Evolutionary conservation across 2,113 vertebrate species (phyloP).

Genomic region (Acanthisitta chloris): DNA sequence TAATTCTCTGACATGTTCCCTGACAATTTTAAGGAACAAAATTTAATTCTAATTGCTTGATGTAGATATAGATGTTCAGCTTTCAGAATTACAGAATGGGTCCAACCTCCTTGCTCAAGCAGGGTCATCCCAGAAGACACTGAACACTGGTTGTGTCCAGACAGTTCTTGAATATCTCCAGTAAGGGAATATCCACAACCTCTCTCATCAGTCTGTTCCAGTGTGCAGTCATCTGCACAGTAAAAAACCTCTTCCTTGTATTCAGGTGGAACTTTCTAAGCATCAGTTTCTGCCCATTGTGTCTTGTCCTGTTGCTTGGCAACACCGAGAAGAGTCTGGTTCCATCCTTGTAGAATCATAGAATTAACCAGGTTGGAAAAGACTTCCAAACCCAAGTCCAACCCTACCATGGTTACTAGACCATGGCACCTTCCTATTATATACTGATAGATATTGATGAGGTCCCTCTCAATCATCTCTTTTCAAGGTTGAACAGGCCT

Average conservation of each 20-base stretch:
- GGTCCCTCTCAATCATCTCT: neutral
- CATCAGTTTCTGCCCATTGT: neutral
- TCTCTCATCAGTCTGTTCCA: neutral
- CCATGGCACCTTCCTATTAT: neutral
- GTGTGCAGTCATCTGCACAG: rapidly evolving
- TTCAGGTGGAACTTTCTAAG: neutral
- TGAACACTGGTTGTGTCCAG: neutral
- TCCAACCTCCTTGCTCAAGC: neutral
- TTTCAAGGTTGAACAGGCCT: neutral
- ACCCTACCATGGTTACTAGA: too few species aligned
- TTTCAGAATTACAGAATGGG: neutral
- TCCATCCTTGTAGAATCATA: too few species aligned
- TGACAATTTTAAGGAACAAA: neutral
- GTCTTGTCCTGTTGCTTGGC: neutral
- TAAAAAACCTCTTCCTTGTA: neutral
- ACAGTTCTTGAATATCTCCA: neutral
- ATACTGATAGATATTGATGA: neutral
- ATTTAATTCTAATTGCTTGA: neutral
- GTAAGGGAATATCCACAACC: neutral
- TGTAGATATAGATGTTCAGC: neutral
- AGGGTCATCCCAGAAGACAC: neutral
- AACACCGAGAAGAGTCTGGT: neutral
- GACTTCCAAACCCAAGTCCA: too few species aligned
- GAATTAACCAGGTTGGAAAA: too few species aligned
- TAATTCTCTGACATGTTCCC: too few species aligned